phyloP scores from a whole-genome alignment of 2,888 invertebrate genomes.

The Cerceris rybyensis region DNA sequence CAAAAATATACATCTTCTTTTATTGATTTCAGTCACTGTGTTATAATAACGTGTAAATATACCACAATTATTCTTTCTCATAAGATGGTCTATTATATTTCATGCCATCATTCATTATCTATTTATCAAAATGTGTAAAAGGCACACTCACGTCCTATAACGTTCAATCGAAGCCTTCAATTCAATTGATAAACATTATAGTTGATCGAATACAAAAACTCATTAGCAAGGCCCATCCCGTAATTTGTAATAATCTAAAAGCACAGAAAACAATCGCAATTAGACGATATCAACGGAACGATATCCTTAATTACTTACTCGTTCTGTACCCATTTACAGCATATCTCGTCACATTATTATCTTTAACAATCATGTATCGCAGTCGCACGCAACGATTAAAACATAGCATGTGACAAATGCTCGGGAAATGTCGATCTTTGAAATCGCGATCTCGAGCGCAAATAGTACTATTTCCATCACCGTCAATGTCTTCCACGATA shows the following conservation, averaged over 20 bases:
- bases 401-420: constrained; percentile 78
- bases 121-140: no score
- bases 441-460: constrained; percentile 76
- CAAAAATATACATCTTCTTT: no score
- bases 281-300: background rate
- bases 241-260: constrained; percentile 76
- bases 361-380: constrained; percentile 52
- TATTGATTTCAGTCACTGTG: no score
- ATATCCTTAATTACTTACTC: constrained; percentile 67
- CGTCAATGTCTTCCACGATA: constrained; percentile 69
- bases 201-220: background rate
- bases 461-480: constrained; percentile 71
- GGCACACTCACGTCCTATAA: no score
- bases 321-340: constrained; percentile 62
- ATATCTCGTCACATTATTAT: constrained; percentile 52
- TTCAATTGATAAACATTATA: no score
- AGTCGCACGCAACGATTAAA: constrained; percentile 74
- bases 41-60: no score
- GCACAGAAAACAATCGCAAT: constrained; percentile 19
- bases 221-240: constrained; percentile 71
- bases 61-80: no score
- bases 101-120: no score
- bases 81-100: no score
- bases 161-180: no score
- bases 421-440: constrained; percentile 74